These are phyloP conservation scores for Aptenodytes forsteri DNA, from an alignment of 2,113 vertebrate species.

Conservation along the genomic window DNA sequence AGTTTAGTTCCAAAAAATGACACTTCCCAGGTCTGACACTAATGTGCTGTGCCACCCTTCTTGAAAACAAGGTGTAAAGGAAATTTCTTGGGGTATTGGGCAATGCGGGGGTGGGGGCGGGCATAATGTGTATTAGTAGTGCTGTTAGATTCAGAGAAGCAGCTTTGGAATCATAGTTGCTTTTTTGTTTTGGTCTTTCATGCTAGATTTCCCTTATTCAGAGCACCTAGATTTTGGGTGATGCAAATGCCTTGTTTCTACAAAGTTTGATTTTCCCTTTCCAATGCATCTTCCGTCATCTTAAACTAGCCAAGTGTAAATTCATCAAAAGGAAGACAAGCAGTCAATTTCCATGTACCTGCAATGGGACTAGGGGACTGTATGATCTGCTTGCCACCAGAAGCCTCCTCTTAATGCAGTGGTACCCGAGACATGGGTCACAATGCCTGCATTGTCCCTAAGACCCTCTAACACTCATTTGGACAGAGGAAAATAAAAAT, in stretches of 20 bases:
- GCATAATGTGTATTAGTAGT: no score
- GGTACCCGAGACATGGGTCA: background rate
- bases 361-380: background rate
- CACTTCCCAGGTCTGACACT: background rate
- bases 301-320: background rate
- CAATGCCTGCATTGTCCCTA: background rate
- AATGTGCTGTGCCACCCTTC: background rate
- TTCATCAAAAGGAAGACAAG: background rate
- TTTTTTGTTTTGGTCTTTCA: background rate
- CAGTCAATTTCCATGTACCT: background rate
- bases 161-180: background rate
- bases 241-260: background rate
- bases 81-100: background rate
- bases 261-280: background rate
- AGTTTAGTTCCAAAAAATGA: background rate
- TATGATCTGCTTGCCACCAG: background rate
- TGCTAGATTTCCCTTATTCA: background rate
- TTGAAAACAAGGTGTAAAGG: background rate
- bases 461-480: background rate
- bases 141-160: background rate
- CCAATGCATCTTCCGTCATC: background rate
- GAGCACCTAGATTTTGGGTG: background rate
- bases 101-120: fast-evolving
- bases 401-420: background rate
- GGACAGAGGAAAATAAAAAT: background rate